Evolutionary conservation across 2,797 vertebrate species (phyloP), one percentile per base, ranked within the genome.

Genomic region (Tamandua tetradactyla): DNA sequence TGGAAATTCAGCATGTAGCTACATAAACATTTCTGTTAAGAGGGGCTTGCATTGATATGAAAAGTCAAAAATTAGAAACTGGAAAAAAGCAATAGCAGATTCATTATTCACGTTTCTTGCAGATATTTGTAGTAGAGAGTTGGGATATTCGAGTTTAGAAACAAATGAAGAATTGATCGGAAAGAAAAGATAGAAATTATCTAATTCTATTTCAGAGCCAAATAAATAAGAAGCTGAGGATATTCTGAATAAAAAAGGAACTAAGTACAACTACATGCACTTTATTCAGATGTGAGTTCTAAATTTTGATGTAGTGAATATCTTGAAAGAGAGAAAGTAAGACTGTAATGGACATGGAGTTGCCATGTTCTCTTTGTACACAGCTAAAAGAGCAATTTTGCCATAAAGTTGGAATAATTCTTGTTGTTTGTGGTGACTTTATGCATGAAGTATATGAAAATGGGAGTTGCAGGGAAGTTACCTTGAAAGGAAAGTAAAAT

Each of bases 381-480:
- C 11, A 75, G 18, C n/a, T 47, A 14, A 90, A 78, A 72, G 72
- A 82, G 20, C 27, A 90, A 88, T 92, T 92, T 94, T 93, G 52
- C 7, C 76, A n/a, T 85, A 81, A 91, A 86, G 15, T 87, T 59
- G 30, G 40, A 93, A 89, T 3, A 72, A 74, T 61, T 59, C 81
- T 86, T 89, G 74, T 85, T 72, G 25, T 91, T 72, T 87, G 57
- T 27, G 23, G 25, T 92, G 13, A 86, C 66, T 75, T 96, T 94
- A 59, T 37, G 17, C 18, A n/a, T 69, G 92, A 93, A 89, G 81
- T 42, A 44, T 27, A 12, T 79, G 10, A 85, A 94, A 93, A 84
- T 64, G 7, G 14, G 32, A 88, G 10, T 90, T 59, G 66, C 5
- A 87, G n/a, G 71, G 80, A 89, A 10, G 61, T 89, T 59, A 62